Evolutionary conservation across 2,888 invertebrate genomes (phyloP).

Genomic region (Scrobipalpa costella): DNA sequence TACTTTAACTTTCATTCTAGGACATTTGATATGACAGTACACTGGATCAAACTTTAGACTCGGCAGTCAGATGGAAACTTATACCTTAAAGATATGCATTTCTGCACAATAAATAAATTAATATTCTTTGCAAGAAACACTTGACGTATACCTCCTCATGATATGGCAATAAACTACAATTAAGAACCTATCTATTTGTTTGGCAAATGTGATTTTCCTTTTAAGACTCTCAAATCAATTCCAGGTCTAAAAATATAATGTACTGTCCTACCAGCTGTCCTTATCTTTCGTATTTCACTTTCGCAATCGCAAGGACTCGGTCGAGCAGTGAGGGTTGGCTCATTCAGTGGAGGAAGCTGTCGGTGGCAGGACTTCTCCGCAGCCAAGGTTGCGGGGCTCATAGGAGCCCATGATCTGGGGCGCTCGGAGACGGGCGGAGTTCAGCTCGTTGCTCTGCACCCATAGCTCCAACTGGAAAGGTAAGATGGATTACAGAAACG

Average conservation of each 20-base stretch:
- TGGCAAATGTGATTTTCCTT: too few species aligned
- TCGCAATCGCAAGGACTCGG: slow-evolving; percentile 44
- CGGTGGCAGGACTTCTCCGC: slow-evolving; percentile 64
- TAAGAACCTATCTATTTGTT: too few species aligned
- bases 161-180: too few species aligned
- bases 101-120: too few species aligned
- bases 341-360: slow-evolving; percentile 54
- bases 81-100: too few species aligned
- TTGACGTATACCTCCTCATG: too few species aligned
- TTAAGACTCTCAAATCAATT: too few species aligned
- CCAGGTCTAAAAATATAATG: background rate
- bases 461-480: slow-evolving; percentile 70
- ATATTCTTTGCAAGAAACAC: too few species aligned
- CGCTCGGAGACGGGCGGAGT: slow-evolving; percentile 69
- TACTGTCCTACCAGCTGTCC: background rate
- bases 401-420: slow-evolving; percentile 46
- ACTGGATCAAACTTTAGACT: too few species aligned
- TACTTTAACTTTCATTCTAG: too few species aligned
- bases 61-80: too few species aligned
- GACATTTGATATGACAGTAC: too few species aligned
- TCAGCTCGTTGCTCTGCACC: slow-evolving; percentile 77
- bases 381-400: slow-evolving; percentile 48
- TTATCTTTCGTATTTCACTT: background rate
- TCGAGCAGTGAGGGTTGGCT: slow-evolving; percentile 56
- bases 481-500: background rate